These are phyloP conservation scores for Gymnothorax javanicus DNA, from an alignment of 2,797 vertebrate species.

Conservation along the genomic window DNA sequence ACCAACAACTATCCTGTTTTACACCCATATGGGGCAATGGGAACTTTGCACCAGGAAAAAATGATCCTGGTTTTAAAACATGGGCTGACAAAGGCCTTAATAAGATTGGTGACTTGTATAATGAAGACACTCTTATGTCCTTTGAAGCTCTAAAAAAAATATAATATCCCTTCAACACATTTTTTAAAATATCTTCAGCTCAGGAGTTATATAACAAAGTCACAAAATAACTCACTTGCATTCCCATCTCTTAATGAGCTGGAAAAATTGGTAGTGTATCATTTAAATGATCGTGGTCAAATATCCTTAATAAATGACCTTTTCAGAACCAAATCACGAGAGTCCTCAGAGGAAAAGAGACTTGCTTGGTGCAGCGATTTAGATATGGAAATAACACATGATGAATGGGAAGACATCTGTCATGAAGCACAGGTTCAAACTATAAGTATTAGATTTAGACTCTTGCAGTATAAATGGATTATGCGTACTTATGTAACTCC, in stretches of 20 bases:
- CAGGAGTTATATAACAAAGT: conserved; percentile 22
- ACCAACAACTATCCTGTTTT: background rate
- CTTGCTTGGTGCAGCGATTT: conserved; percentile 9
- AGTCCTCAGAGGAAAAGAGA: background rate
- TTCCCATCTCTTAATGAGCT: background rate
- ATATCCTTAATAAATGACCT: conserved; percentile 19
- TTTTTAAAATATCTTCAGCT: conserved; percentile 18
- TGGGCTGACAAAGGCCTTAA: background rate
- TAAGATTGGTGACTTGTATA: conserved; percentile 16
- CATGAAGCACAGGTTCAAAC: background rate
- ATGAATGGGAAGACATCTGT: conserved; percentile 5
- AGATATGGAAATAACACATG: conserved; percentile 14
- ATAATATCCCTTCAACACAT: conserved; percentile 6
- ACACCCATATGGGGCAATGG: background rate
- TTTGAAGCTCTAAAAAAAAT: background rate
- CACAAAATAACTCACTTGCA: background rate
- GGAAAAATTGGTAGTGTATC: conserved; percentile 12
- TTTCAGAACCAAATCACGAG: background rate
- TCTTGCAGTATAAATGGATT: conserved; percentile 27
- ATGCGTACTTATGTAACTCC: conserved; percentile 21
- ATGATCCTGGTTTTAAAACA: conserved; percentile 16
- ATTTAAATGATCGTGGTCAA: background rate
- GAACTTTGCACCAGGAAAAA: conserved; percentile 12
- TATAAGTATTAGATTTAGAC: conserved; percentile 1
- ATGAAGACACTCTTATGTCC: background rate